Evolutionary conservation across 2,797 vertebrate genomes (phyloP), one percentile per base, ranked within the genome.

Genomic region (Antennarius maculatus): DNA sequence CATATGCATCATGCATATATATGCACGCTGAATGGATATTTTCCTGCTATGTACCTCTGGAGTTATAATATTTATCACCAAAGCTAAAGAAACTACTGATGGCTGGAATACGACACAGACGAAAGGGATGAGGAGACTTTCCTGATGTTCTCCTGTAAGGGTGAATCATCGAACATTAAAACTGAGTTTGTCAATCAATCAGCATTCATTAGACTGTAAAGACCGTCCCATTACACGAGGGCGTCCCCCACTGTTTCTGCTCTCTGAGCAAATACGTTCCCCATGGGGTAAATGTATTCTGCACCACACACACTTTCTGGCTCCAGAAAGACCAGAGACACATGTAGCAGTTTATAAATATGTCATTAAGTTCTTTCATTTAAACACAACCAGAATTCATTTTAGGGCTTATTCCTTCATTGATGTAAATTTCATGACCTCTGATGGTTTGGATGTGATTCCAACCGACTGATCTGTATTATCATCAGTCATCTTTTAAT

Each of bases 261-360:
- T 79, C 74, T 74, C 71, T 31, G 54, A 77, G 67, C 72, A 82
- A 88, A 81, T 63, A 79, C 55, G 54, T 77, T 66, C 69, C 77
- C 83, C 62, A 76, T 55, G 77, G 73, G 77, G 78, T 79, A 75
- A 82, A 86, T 86, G 83, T 71, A 48, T 77, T 82, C 68, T 71
- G 47, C 43, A 55, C 60, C 51, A 53, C 14, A 42, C 23, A 46
- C 60, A 60, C 54, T 15, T 23, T 23, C 23, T 39, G 1, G 18
- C 53, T 55, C 43, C 46, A 60, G 7, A 56, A 14, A 62, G n/a
- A 51, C 47, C 63, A 31, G 48, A 61, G 10, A 56, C 43, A 54
- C 48, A 47, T 14, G 47, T 7, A 34, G 11, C 3, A 51, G 46
- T 17, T 37, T 58, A 42, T 27, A 39, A 52, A 54, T 43, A 23